These are phyloP conservation scores for Xyrauchen texanus DNA, from an alignment of 2,113 vertebrate species.

Conservation along the genomic window DNA sequence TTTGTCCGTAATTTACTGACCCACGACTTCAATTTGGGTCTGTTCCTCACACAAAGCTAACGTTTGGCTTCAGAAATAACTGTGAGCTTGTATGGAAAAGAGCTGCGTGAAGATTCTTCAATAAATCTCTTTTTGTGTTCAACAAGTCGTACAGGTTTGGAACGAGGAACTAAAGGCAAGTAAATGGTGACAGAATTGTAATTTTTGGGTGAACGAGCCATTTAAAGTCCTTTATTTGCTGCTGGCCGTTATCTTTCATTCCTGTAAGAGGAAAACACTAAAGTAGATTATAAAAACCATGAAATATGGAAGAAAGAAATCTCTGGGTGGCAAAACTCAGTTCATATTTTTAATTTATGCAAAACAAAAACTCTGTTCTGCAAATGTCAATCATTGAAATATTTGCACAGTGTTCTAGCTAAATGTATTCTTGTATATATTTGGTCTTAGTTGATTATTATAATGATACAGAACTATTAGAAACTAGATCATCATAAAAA, in stretches of 20 bases:
- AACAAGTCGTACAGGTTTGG: too few species aligned
- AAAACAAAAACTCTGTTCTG: conserved; percentile 47
- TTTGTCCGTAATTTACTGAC: too few species aligned
- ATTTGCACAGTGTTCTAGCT: conserved; percentile 53
- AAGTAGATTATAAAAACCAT: not conserved
- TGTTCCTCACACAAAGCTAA: too few species aligned
- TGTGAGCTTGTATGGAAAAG: too few species aligned
- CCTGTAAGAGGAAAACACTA: conserved; percentile 26
- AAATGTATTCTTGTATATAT: conserved; percentile 40
- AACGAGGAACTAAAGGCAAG: too few species aligned
- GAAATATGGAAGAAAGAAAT: conserved; percentile 1
- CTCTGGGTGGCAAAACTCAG: conserved; percentile 24
- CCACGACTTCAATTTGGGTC: too few species aligned
- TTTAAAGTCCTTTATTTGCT: not conserved
- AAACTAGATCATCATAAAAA: not conserved
- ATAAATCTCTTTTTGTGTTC: too few species aligned
- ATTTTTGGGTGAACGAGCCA: conserved; percentile 7
- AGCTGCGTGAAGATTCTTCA: too few species aligned
- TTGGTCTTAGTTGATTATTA: conserved; percentile 45
- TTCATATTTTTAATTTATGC: conserved; percentile 51
- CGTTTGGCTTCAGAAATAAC: too few species aligned
- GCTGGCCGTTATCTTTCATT: not conserved
- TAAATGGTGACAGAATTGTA: too few species aligned
- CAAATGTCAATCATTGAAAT: conserved; percentile 45
- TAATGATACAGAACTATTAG: conserved; percentile 23